Percentiles rank a stretch among this genome's conserved stretches.
Conservation (phyloP, 1,140 invertebrate species). For the Cydia splendana region DNA sequence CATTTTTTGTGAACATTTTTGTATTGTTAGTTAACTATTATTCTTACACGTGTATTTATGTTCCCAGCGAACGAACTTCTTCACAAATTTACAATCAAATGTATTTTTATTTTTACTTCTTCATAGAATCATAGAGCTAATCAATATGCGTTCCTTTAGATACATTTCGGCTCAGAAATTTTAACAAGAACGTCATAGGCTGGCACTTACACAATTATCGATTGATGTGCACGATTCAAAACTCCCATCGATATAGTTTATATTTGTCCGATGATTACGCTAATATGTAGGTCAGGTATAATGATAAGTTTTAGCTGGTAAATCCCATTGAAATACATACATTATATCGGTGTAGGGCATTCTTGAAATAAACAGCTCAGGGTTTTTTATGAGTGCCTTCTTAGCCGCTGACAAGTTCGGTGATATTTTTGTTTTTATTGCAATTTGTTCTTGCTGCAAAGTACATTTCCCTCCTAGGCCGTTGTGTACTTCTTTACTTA, state of each 20-base stretch:
- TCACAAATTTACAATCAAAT: neutral
- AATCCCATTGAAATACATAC: slow-evolving; percentile 7
- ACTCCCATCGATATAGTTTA: neutral
- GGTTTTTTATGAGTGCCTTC: neutral
- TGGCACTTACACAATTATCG: neutral
- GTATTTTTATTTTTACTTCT: neutral
- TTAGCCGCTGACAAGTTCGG: slow-evolving; percentile 22
- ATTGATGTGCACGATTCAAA: neutral
- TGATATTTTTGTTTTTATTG: slow-evolving; percentile 19
- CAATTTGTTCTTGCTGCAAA: slow-evolving; percentile 3
- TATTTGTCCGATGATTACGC: neutral
- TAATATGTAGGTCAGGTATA: neutral
- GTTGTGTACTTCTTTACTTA: neutral
- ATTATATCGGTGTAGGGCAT: neutral
- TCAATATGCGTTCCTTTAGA: neutral
- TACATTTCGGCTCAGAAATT: neutral
- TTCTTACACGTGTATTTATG: too few species aligned
- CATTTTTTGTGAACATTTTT: too few species aligned
- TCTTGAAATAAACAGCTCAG: slow-evolving; percentile 17
- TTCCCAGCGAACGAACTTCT: neutral
- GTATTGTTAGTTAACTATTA: too few species aligned
- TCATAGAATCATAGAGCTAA: neutral
- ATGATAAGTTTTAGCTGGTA: neutral
- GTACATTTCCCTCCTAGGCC: neutral
- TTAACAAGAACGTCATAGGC: neutral